A percentile compares a stretch with the other conserved stretches of the same genome.
Evolutionary conservation across 2,888 invertebrate species (phyloP).

Genomic region (Sesamia inferens): DNA sequence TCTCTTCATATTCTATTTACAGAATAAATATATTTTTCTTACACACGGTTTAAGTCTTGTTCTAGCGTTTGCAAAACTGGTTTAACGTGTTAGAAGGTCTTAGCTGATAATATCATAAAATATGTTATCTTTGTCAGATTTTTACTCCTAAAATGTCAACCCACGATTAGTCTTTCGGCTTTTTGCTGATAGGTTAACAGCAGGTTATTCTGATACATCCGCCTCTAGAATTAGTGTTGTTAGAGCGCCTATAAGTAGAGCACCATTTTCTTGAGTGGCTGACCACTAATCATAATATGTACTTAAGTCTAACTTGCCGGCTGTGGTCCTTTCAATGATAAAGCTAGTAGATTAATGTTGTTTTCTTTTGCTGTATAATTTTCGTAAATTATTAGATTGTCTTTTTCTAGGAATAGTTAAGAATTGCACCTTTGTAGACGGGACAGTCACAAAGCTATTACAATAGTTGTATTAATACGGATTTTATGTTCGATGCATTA

Average conservation of each 20-base stretch:
- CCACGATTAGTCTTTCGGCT: neutral
- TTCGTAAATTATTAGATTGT: neutral
- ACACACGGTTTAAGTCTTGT: neutral
- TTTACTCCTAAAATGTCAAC: neutral
- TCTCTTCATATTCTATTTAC: neutral
- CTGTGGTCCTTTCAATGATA: neutral
- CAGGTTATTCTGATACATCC: neutral
- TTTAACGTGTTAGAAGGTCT: neutral
- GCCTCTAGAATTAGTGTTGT: neutral
- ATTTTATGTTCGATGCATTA: slow-evolving; percentile 42
- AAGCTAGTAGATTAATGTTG: neutral
- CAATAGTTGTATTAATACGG: slow-evolving; percentile 32
- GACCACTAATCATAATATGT: neutral
- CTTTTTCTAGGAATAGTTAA: neutral
- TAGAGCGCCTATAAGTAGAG: neutral
- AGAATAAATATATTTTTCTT: neutral
- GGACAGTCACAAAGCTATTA: slow-evolving; percentile 9
- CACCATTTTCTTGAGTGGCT: neutral
- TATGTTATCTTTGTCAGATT: too few relatives aligned
- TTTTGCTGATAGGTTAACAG: neutral
- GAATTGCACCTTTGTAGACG: neutral
- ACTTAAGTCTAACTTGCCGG: neutral
- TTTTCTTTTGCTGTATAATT: neutral
- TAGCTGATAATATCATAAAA: neutral
- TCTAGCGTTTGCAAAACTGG: neutral